phyloP scores from a whole-genome alignment of 1,140 invertebrate genomes.

The Diorhabda sublineata region DNA sequence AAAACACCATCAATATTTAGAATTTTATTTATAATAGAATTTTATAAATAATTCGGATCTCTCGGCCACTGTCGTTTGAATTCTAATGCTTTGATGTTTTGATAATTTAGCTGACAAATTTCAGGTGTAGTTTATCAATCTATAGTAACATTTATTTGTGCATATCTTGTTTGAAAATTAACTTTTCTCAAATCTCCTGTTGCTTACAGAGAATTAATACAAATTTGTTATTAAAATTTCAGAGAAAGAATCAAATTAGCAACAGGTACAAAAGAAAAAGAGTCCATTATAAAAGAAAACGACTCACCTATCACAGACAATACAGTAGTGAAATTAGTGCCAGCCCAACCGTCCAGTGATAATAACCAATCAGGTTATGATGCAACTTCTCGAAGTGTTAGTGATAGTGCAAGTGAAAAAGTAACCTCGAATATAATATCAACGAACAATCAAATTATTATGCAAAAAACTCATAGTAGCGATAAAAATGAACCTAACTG shows the following conservation, averaged over 20 bases:
- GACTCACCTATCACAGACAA: slow-evolving; percentile 22
- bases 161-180: too few relatives aligned
- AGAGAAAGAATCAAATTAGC: slow-evolving; percentile 39
- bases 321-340: slow-evolving; percentile 9
- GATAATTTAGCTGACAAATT: too few relatives aligned
- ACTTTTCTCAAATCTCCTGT: too few relatives aligned
- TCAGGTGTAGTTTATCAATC: too few relatives aligned
- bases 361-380: slow-evolving; percentile 12
- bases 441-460: slow-evolving; percentile 6
- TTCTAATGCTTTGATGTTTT: too few relatives aligned
- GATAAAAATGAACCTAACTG: slow-evolving; percentile 47
- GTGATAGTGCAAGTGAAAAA: slow-evolving; percentile 7
- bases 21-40: too few relatives aligned
- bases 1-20: too few relatives aligned
- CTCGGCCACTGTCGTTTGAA: too few relatives aligned
- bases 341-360: slow-evolving; percentile 28
- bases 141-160: too few relatives aligned
- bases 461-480: slow-evolving; percentile 21
- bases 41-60: too few relatives aligned
- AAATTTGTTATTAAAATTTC: slow-evolving; percentile 1
- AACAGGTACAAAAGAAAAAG: slow-evolving; percentile 34
- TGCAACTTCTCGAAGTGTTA: not conserved
- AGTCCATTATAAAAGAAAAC: slow-evolving; percentile 28
- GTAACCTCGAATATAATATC: slow-evolving; percentile 16
- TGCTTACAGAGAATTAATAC: not conserved